These are phyloP conservation scores for Drosophila truncata DNA, from an alignment of 1,140 invertebrate genomes.

Conservation along the genomic window DNA sequence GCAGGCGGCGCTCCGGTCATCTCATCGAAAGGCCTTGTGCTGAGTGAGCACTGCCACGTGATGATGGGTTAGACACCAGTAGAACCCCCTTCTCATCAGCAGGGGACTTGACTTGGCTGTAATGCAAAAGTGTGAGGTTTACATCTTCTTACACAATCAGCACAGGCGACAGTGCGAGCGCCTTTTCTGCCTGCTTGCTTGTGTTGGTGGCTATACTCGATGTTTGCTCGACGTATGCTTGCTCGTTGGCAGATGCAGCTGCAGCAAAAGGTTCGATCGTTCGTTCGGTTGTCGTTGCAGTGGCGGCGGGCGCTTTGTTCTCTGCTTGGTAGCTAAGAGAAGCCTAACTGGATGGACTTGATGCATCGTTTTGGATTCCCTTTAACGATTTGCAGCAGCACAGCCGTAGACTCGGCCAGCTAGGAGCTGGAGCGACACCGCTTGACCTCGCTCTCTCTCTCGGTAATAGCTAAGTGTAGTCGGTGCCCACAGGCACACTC, in stretches of 20 bases:
- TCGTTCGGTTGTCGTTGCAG: constrained; percentile 55
- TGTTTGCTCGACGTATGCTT: constrained; percentile 25
- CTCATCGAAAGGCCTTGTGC: constrained; percentile 20
- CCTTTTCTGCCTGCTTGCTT: constrained; percentile 17
- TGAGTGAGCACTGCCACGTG: constrained; percentile 15
- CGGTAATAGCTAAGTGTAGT: constrained; percentile 4
- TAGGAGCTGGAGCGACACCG: constrained; percentile 11
- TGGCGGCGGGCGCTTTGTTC: constrained; percentile 16
- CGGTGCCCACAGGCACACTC: constrained; percentile 54
- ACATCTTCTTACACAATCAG: constrained; percentile 30
- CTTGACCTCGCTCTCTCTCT: not conserved
- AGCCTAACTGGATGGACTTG: constrained; percentile 74
- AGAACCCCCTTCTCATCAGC: constrained; percentile 27
- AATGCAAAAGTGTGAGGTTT: constrained; percentile 67
- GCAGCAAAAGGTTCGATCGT: constrained; percentile 1
- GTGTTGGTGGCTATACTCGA: constrained; percentile 21
- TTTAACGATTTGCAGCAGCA: constrained; percentile 75
- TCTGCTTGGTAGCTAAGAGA: constrained; percentile 26
- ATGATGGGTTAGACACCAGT: constrained; percentile 8
- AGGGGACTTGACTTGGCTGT: constrained; percentile 61
- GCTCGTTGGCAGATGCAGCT: constrained; percentile 11
- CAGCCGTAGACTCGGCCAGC: constrained; percentile 32
- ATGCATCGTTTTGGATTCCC: constrained; percentile 82
- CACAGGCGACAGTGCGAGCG: not conserved
- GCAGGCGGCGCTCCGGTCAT: constrained; percentile 14